These are phyloP conservation scores for Lycaena phlaeas DNA, from an alignment of 2,888 invertebrate genomes.

Conservation along the genomic window DNA sequence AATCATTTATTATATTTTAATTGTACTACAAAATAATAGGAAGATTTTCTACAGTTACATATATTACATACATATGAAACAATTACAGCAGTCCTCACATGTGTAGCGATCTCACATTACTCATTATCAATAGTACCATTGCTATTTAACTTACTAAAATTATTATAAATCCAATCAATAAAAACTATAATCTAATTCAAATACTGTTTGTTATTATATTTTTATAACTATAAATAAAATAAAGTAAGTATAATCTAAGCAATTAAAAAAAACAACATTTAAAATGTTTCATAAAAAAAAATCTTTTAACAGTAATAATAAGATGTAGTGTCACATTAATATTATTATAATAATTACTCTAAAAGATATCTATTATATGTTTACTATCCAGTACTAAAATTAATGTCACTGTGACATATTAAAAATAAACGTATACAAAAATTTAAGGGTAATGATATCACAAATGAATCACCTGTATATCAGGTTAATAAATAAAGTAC, in stretches of 20 bases:
- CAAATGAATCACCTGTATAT: slow-evolving; percentile 57
- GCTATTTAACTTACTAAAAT: slow-evolving; percentile 29
- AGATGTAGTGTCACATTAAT: slow-evolving; percentile 29
- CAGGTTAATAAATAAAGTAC: slow-evolving; percentile 30
- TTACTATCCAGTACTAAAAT: slow-evolving; percentile 51
- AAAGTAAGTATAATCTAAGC: slow-evolving; percentile 33
- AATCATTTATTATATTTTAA: slow-evolving; percentile 68
- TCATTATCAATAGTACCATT: slow-evolving; percentile 32
- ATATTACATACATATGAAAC: slow-evolving; percentile 68
- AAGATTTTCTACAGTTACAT: slow-evolving; percentile 69
- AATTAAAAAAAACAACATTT: slow-evolving; percentile 37
- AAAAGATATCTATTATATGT: slow-evolving; percentile 24
- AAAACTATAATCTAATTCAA: slow-evolving; percentile 45
- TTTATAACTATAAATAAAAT: slow-evolving; percentile 44
- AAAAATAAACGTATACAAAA: slow-evolving; percentile 69
- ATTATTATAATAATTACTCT: slow-evolving; percentile 33
- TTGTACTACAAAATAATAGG: slow-evolving; percentile 74
- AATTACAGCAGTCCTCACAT: slow-evolving; percentile 50
- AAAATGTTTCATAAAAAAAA: slow-evolving; percentile 32
- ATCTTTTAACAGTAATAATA: slow-evolving; percentile 23
- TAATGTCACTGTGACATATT: slow-evolving; percentile 58
- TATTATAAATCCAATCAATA: slow-evolving; percentile 27
- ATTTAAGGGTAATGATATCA: slow-evolving; percentile 67
- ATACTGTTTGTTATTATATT: slow-evolving; percentile 63
- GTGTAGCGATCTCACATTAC: slow-evolving; percentile 33